Evolutionary conservation across 2,888 invertebrate species (phyloP), one percentile per base, ranked within the genome.

Genomic region (Anagyrus pseudococci): DNA sequence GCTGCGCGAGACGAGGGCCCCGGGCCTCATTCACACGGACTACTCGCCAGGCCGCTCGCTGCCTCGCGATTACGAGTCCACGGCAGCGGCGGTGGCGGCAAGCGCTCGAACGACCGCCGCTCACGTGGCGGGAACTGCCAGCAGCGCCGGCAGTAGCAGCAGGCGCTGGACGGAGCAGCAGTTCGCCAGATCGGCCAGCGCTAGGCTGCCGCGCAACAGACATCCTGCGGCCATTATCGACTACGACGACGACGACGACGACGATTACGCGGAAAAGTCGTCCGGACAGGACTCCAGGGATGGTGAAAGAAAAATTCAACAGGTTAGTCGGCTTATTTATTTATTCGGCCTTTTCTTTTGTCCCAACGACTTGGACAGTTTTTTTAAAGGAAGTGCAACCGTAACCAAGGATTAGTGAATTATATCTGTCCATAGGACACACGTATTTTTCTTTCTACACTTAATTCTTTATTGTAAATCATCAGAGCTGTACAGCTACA

Each of bases 141-240:
- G 33, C 20, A n/a, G 49, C 41, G 26, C 48, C 13, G 49, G 41
- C 47, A 49, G 22, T 37, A 19, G 41, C 47, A 49, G 22, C 44
- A 19, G 54, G 6, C 54, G 53, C 25, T 52, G 56, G 56, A n/a
- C 15, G 40, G 37, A 62, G 65, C 75, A 88, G 70, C 88, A 89
- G 74, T 93, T 93, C 78, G 87, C 89, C 73, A 86, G 93, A 77
- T 93, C 93, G 55, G 92, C 93, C 13, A 93, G 93, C 79, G 93
- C 93, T 29, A 84, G 93, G 64, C 81, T 93, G 69, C 89, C 93
- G 52, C 81, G 86, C 77, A 78, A 85, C 83, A 71, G 76, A 4
- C 76, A 77, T 63, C 74, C 77, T 1, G 72, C 74, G 7, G 73
- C 75, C 15, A 61, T 64, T 15, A 64, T 64, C 52, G 67, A 67